Evolutionary conservation across 2,113 vertebrate species (phyloP).

Genomic region (Gorsachius goisagi): DNA sequence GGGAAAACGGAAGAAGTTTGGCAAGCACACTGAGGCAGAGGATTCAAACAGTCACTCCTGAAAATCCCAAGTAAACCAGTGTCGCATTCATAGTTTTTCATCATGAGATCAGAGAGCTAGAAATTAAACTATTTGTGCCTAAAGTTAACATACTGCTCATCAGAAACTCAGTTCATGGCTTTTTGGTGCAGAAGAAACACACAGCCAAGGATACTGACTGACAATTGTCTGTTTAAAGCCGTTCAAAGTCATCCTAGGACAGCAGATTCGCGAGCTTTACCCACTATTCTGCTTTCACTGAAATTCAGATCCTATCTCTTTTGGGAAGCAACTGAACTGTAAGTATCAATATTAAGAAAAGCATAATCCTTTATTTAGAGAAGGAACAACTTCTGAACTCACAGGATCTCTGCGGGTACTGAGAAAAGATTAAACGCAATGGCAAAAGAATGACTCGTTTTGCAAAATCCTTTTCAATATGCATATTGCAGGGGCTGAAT

Average conservation of each 20-base stretch:
- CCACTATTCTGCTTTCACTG: neutral
- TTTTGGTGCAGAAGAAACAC: neutral
- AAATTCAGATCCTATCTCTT: neutral
- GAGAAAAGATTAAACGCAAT: neutral
- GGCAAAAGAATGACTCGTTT: neutral
- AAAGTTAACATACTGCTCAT: neutral
- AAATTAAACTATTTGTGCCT: neutral
- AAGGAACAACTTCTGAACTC: slow-evolving; percentile 6
- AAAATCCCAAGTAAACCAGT: neutral
- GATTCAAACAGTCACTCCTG: neutral
- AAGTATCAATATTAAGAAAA: neutral
- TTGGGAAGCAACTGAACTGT: neutral
- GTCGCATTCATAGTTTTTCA: neutral
- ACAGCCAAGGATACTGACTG: neutral
- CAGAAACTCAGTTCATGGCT: neutral
- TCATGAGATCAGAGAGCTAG: neutral
- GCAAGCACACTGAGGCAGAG: neutral
- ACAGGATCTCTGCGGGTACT: neutral
- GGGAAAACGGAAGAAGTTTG: neutral
- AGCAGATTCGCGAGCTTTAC: neutral
- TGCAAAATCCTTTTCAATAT: slow-evolving; percentile 41
- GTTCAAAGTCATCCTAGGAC: neutral
- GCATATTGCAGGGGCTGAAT: slow-evolving; percentile 16
- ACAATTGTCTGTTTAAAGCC: neutral
- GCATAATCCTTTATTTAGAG: slow-evolving; percentile 11